A percentile compares a stretch with the other conserved stretches of the same genome.
Conservation (phyloP, 1,140 invertebrate genomes). For the Spodoptera frugiperda region DNA sequence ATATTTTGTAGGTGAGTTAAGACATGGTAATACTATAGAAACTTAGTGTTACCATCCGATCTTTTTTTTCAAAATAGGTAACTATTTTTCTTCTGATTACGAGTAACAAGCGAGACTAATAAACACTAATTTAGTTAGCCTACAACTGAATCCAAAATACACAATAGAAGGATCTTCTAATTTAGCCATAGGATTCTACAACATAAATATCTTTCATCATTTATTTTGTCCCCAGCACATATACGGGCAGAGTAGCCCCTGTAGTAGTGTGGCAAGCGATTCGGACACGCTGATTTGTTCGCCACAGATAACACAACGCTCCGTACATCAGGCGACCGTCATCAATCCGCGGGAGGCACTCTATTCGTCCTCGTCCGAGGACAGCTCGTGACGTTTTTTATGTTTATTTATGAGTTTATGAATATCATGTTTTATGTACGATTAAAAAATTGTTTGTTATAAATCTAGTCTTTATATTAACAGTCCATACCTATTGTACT, state of each 20-base stretch:
- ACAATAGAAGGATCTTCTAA: no score
- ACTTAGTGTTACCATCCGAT: no score
- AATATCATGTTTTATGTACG: conserved; percentile 49
- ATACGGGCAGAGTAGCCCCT: conserved; percentile 52
- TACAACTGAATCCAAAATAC: no score
- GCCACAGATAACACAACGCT: conserved; percentile 46
- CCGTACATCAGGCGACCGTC: conserved; percentile 30
- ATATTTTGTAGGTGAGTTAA: no score
- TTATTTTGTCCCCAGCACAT: neutral
- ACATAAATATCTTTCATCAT: no score
- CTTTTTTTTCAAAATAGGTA: no score
- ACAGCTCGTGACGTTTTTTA: conserved; percentile 56
- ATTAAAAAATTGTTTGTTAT: conserved; percentile 45
- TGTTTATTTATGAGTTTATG: conserved; percentile 40
- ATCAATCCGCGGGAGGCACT: conserved; percentile 72
- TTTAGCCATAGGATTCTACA: no score
- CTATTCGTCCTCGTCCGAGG: conserved; percentile 70
- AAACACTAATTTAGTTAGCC: no score
- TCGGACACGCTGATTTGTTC: conserved; percentile 74
- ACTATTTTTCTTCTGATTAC: no score
- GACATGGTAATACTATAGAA: no score
- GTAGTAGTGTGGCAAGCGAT: conserved; percentile 66
- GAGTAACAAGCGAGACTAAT: no score
- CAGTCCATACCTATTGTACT: no score
- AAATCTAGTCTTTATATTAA: conserved; percentile 48